Conservation (phyloP, 2,113 vertebrate species). For the Pampusana beccarii region DNA sequence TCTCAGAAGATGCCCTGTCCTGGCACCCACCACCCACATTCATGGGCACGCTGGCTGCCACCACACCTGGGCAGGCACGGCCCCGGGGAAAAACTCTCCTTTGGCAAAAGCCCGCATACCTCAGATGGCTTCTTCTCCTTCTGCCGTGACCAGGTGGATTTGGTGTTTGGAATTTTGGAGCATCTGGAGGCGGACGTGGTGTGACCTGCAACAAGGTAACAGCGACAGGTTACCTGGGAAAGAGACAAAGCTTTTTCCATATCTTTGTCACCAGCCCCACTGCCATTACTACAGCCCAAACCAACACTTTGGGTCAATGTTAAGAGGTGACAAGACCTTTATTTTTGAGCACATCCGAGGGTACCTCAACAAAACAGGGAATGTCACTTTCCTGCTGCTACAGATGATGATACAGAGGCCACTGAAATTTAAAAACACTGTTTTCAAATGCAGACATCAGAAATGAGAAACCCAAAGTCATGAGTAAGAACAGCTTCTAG, state of each 20-base stretch:
- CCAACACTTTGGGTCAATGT: background rate
- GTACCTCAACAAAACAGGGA: background rate
- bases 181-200: slow-evolving; percentile 87
- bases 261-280: background rate
- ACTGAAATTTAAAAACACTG: background rate
- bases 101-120: slow-evolving; percentile 71
- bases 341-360: background rate
- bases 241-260: background rate
- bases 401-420: background rate
- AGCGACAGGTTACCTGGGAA: background rate
- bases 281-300: background rate
- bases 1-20: background rate
- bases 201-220: slow-evolving; percentile 81
- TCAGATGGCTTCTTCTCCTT: slow-evolving; percentile 96
- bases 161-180: slow-evolving; percentile 87
- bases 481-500: accelerated
- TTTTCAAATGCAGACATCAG: background rate
- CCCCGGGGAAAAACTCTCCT: background rate
- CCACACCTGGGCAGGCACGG: background rate
- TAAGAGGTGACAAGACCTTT: background rate
- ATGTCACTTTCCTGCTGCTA: background rate
- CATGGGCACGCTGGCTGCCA: accelerated
- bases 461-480: background rate
- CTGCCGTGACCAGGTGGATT: slow-evolving; percentile 88
- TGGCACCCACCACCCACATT: background rate